These are phyloP conservation scores for Pangasius krempfi DNA, from an alignment of 2,797 vertebrate species.

Conservation along the genomic window DNA sequence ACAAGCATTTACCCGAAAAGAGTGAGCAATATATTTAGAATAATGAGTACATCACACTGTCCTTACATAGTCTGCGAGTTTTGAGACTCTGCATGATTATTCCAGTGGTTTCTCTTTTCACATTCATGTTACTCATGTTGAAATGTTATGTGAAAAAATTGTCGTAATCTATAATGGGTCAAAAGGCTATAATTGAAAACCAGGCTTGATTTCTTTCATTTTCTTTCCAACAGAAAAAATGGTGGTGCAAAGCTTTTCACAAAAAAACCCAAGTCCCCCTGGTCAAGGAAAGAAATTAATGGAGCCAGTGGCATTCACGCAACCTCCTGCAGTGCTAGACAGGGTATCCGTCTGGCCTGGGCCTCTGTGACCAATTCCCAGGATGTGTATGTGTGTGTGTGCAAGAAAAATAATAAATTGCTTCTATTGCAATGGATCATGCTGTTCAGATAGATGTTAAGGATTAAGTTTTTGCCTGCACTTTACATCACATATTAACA, in stretches of 20 bases:
- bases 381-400: constrained; percentile 2
- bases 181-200: not conserved
- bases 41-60: not conserved
- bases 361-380: constrained; percentile 50
- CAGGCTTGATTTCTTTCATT: not conserved
- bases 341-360: constrained; percentile 58
- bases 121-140: not conserved
- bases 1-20: constrained; percentile 63
- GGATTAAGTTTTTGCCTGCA: not conserved
- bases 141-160: not conserved
- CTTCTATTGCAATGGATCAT: not conserved
- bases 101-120: not conserved
- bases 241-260: constrained; percentile 58
- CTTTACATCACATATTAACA: not conserved
- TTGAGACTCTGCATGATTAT: not conserved
- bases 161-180: not conserved
- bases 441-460: not conserved
- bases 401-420: constrained; percentile 1
- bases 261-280: constrained; percentile 28
- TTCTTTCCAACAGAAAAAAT: constrained; percentile 60
- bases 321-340: constrained; percentile 38
- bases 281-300: constrained; percentile 44
- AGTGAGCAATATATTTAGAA: constrained; percentile 61
- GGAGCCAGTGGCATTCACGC: constrained; percentile 30
- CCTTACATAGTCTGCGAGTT: not conserved